These are phyloP conservation scores for Ganaspis brasiliensis DNA, from an alignment of 2,888 invertebrate genomes.

Conservation along the genomic window DNA sequence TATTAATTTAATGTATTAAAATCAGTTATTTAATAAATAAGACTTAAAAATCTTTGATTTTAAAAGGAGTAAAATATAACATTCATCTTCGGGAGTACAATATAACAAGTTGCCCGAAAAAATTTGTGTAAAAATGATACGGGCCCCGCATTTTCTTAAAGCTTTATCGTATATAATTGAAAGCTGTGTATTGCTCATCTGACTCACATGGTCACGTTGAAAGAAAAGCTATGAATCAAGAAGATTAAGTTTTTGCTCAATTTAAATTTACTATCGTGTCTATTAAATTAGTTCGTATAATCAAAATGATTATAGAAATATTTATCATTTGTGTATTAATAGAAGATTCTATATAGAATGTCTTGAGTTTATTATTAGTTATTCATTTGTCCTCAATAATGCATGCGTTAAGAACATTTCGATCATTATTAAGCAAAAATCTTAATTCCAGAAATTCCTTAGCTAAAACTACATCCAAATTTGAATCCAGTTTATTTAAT, in stretches of 20 bases:
- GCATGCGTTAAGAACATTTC: neutral
- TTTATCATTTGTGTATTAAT: conserved; percentile 6
- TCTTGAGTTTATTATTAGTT: neutral
- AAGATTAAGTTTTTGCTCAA: conserved; percentile 25
- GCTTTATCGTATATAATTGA: neutral
- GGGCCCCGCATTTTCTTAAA: neutral
- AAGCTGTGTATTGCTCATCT: neutral
- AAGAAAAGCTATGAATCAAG: conserved; percentile 8
- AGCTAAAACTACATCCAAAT: neutral
- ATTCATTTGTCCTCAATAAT: conserved; percentile 18
- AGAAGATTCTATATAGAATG: neutral
- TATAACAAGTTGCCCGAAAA: too few relatives aligned
- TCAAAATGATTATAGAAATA: neutral
- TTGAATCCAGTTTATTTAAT: too few relatives aligned
- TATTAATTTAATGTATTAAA: too few relatives aligned
- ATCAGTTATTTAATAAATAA: too few relatives aligned
- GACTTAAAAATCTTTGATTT: too few relatives aligned
- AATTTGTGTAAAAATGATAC: neutral
- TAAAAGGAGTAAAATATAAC: too few relatives aligned
- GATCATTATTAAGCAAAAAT: neutral
- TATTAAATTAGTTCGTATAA: conserved; percentile 3
- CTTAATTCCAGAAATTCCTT: neutral
- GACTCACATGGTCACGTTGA: conserved; percentile 17
- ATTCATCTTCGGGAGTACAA: too few relatives aligned
- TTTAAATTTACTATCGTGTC: conserved; percentile 13